phyloP scores from a whole-genome alignment of 1,140 invertebrate genomes.

The Drosophila pallidifrons region DNA sequence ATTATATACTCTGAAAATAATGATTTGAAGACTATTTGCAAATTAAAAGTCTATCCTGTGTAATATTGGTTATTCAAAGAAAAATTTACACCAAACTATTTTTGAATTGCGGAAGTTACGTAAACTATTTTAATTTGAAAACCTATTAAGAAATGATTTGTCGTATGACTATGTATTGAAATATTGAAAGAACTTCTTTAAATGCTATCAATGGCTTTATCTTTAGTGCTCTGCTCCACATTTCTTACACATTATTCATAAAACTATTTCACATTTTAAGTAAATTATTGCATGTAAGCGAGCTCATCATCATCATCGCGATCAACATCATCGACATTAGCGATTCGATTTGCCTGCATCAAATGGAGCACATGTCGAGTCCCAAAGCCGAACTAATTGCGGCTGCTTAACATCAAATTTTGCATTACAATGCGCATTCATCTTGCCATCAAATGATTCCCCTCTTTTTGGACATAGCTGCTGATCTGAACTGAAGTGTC shows the following conservation, averaged over 20 bases:
- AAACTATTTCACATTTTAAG: not conserved
- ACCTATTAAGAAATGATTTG: too few relatives aligned
- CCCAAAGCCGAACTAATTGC: conserved; percentile 46
- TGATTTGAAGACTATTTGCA: too few relatives aligned
- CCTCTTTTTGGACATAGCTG: too few relatives aligned
- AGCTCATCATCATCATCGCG: not conserved
- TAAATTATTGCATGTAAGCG: not conserved
- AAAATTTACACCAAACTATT: too few relatives aligned
- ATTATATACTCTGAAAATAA: too few relatives aligned
- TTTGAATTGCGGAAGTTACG: too few relatives aligned
- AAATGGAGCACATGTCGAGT: conserved; percentile 32
- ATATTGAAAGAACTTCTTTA: too few relatives aligned
- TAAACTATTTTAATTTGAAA: too few relatives aligned
- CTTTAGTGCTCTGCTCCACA: not conserved
- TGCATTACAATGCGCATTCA: conserved; percentile 66
- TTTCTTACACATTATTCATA: not conserved
- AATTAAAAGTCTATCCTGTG: too few relatives aligned
- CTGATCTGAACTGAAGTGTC: conserved; percentile 48
- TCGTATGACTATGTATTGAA: too few relatives aligned
- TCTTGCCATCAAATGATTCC: conserved; percentile 57
- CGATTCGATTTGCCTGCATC: conserved; percentile 18
- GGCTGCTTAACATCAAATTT: conserved; percentile 50
- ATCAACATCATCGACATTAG: not conserved
- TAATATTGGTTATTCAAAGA: too few relatives aligned
- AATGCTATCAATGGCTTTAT: too few relatives aligned